A percentile compares a stretch with the other conserved stretches of the same genome.
Evolutionary conservation across 2,797 vertebrate genomes (phyloP).

Genomic region (Smutsia temminckii): DNA sequence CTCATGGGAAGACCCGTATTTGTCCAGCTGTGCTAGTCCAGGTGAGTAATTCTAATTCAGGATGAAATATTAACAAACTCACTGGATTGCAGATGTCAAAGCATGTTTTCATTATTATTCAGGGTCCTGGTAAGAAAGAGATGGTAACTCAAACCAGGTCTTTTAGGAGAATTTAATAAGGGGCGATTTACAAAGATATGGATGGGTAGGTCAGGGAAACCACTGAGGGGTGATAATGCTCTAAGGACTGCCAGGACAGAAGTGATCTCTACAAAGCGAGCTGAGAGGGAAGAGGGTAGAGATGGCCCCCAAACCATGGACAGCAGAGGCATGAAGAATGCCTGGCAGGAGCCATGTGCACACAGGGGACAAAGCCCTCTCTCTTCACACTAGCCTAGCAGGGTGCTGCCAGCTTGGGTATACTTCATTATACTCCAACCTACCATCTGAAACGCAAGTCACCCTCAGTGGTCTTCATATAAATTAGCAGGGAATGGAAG

Average conservation of each 20-base stretch:
- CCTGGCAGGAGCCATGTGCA: not conserved
- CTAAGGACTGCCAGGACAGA: not conserved
- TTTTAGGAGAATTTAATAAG: not conserved
- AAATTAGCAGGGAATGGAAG: not conserved
- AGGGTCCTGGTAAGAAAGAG: not conserved
- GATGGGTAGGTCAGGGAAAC: not conserved
- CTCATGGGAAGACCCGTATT: not conserved
- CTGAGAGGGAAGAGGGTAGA: not conserved
- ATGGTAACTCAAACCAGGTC: not conserved
- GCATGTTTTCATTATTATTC: not conserved
- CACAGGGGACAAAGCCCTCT: not conserved
- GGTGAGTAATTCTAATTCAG: not conserved
- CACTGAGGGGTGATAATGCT: not conserved
- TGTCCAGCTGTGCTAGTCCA: not conserved
- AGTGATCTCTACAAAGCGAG: not conserved
- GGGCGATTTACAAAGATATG: not conserved
- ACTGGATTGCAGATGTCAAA: not conserved
- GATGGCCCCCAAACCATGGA: not conserved
- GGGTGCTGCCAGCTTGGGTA: not conserved
- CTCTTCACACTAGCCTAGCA: not conserved
- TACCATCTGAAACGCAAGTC: not conserved
- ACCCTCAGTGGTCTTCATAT: not conserved
- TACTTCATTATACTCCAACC: not conserved
- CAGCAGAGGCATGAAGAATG: not conserved
- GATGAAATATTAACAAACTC: not conserved